phyloP scores from a whole-genome alignment of 1,140 invertebrate genomes.

The Carcinoscorpius rotundicauda region DNA sequence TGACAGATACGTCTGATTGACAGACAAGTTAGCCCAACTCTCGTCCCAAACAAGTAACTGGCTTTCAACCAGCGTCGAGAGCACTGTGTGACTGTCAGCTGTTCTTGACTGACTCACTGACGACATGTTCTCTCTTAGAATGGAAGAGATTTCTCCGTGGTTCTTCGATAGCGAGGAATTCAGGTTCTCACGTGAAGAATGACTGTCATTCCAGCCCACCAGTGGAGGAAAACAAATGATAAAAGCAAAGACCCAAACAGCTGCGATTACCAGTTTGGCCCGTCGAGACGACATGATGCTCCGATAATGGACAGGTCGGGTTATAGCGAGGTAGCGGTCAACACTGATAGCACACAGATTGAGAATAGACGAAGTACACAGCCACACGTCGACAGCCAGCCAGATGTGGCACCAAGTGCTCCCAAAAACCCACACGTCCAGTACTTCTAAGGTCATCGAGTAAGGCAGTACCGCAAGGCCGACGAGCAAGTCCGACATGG shows the following conservation, averaged over 20 bases:
- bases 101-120: not conserved
- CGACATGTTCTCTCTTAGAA: too few relatives aligned
- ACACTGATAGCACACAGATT: conserved; percentile 69
- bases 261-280: conserved; percentile 74
- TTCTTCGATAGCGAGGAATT: conserved; percentile 33
- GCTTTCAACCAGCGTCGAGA: too few relatives aligned
- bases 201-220: conserved; percentile 32
- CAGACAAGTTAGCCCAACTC: too few relatives aligned
- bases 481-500: conserved; percentile 78
- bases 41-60: too few relatives aligned
- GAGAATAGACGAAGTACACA: conserved; percentile 88
- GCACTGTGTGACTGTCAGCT: too few relatives aligned
- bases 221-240: conserved; percentile 90
- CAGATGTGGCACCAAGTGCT: conserved; percentile 80
- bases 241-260: conserved; percentile 87
- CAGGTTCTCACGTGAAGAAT: conserved; percentile 66
- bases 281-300: conserved; percentile 76
- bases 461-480: conserved; percentile 76
- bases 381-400: conserved; percentile 87
- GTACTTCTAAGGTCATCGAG: conserved; percentile 66
- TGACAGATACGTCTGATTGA: too few relatives aligned
- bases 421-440: conserved; percentile 80
- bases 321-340: conserved; percentile 87
- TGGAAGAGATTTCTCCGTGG: conserved; percentile 6
- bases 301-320: conserved; percentile 80